Evolutionary conservation across 2,113 vertebrate species (phyloP).

Genomic region (Ginglymostoma cirratum): DNA sequence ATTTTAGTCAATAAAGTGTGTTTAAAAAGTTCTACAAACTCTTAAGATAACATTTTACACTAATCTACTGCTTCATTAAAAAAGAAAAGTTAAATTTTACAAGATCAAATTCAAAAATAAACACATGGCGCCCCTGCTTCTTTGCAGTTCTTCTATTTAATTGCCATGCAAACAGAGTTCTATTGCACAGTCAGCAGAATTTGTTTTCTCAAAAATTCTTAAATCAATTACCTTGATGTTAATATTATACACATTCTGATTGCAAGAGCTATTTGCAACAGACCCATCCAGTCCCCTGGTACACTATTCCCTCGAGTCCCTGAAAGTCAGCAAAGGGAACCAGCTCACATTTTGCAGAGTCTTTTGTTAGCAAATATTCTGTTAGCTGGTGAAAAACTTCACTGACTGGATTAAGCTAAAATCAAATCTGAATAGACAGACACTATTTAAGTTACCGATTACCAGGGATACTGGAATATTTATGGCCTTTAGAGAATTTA

Average conservation of each 20-base stretch:
- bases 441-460: conserved; percentile 30
- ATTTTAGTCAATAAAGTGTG: neutral
- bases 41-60: neutral
- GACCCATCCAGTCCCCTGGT: neutral
- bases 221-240: neutral
- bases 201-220: neutral
- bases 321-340: conserved; percentile 6
- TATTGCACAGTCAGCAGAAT: neutral
- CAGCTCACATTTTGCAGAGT: neutral
- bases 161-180: neutral
- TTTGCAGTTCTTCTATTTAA: neutral
- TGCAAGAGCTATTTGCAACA: neutral
- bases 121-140: neutral
- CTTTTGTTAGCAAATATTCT: neutral
- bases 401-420: neutral
- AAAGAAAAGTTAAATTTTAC: neutral
- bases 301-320: no score
- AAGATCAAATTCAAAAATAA: neutral
- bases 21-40: neutral
- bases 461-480: neutral
- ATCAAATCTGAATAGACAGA: conserved; percentile 9
- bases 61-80: neutral
- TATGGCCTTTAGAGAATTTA: neutral
- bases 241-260: neutral
- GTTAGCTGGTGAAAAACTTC: neutral